Percentiles rank a stretch among this genome's conserved stretches.
These are phyloP conservation scores for Harpagus bidentatus DNA, from an alignment of 2,113 vertebrate genomes.

Conservation along the genomic window DNA sequence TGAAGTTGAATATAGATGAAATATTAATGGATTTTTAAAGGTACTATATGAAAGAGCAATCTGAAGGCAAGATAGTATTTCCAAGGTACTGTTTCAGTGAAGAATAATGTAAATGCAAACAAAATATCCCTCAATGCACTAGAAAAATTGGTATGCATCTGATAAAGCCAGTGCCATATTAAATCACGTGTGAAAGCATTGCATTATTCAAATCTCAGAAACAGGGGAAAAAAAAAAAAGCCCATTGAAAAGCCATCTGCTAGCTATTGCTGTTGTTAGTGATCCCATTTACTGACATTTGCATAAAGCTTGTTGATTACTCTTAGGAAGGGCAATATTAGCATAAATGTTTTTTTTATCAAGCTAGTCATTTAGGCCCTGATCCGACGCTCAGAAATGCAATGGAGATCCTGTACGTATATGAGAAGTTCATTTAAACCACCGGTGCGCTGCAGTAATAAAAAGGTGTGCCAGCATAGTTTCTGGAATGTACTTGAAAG, in stretches of 20 bases:
- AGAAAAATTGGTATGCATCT: not conserved
- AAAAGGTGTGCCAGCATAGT: not conserved
- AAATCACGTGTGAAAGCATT: constrained; percentile 27
- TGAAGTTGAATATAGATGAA: constrained; percentile 34
- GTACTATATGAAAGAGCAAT: not conserved
- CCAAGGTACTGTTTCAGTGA: not conserved
- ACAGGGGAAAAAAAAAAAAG: not conserved
- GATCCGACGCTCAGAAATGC: not conserved
- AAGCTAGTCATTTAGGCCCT: constrained; percentile 12
- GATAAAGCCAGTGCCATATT: not conserved
- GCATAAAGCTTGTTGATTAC: constrained; percentile 53
- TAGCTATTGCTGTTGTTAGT: constrained; percentile 60
- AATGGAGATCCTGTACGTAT: not conserved
- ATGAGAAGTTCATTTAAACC: constrained; percentile 11
- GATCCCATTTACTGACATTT: constrained; percentile 49
- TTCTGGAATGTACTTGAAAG: not conserved
- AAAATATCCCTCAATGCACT: not conserved
- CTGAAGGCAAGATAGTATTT: not conserved
- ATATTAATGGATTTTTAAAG: constrained; percentile 48
- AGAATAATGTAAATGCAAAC: not conserved
- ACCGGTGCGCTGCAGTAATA: not conserved
- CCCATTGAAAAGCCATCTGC: constrained; percentile 55
- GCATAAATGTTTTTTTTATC: constrained; percentile 50
- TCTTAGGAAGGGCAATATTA: constrained; percentile 56
- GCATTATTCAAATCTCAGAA: constrained; percentile 49